phyloP scores from a whole-genome alignment of 2,797 vertebrate genomes.

The Cheracebus regulus region DNA sequence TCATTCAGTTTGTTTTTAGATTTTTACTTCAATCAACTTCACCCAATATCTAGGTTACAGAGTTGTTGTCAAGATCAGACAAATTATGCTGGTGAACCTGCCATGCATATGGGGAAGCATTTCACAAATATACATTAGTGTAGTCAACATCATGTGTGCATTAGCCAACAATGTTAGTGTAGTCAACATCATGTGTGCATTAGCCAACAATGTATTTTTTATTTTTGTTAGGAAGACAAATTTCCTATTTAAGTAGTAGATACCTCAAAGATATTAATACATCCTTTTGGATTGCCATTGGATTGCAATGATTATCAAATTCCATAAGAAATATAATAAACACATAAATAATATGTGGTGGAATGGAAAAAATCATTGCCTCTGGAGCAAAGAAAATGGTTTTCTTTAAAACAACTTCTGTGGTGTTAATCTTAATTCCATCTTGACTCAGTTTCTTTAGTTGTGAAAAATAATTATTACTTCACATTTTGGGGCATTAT shows the following conservation, averaged over 20 bases:
- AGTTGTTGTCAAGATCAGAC: background rate
- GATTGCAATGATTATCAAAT: background rate
- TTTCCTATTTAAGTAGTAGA: background rate
- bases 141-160: background rate
- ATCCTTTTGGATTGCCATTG: background rate
- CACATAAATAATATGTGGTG: background rate
- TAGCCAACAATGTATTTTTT: background rate
- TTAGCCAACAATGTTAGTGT: background rate
- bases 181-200: background rate
- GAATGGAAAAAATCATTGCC: background rate
- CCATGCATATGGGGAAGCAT: background rate
- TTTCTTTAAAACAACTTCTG: background rate
- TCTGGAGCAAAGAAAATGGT: background rate
- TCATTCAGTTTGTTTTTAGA: background rate
- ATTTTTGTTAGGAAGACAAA: background rate
- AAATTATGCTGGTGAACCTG: background rate
- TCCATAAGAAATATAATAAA: background rate
- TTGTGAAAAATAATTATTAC: slow-evolving; percentile 2
- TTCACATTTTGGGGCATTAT: background rate
- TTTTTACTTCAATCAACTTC: background rate
- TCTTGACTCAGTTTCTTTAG: background rate
- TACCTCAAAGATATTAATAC: background rate
- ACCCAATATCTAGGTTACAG: background rate
- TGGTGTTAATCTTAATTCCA: background rate
- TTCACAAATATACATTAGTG: background rate